Evolutionary conservation across 2,797 vertebrate species (phyloP).

Genomic region (Paedocypris micromegethes): DNA sequence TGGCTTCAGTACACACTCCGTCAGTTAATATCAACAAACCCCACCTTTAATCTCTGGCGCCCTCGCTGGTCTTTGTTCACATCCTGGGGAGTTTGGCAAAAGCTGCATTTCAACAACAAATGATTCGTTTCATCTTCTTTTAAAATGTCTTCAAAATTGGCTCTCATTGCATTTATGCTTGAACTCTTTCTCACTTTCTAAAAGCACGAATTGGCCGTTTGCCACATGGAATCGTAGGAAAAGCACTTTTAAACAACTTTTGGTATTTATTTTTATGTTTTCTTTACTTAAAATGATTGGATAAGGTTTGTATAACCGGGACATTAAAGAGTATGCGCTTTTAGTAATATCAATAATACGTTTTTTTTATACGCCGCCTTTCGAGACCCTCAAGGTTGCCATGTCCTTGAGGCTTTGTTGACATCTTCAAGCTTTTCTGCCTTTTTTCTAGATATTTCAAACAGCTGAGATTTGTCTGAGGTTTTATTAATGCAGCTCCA

Average conservation of each 20-base stretch:
- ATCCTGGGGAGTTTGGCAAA: slow-evolving; percentile 45
- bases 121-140: slow-evolving; percentile 47
- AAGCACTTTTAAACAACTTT: slow-evolving; percentile 18
- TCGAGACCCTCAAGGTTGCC: no score
- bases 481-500: no score
- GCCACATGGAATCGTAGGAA: slow-evolving; percentile 39
- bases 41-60: slow-evolving; percentile 25
- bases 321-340: slow-evolving; percentile 14
- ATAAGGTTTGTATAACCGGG: background rate
- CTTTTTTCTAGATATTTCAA: background rate
- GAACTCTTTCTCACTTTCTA: slow-evolving; percentile 15
- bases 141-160: slow-evolving; percentile 34
- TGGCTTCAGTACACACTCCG: slow-evolving; percentile 12
- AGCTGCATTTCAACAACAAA: slow-evolving; percentile 46
- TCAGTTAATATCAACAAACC: slow-evolving; percentile 33
- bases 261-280: no score
- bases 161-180: slow-evolving; percentile 26
- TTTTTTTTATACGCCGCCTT: background rate
- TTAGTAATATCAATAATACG: background rate
- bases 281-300: no score
- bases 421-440: background rate
- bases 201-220: slow-evolving; percentile 28
- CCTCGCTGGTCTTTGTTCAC: slow-evolving; percentile 46
- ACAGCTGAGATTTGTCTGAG: background rate
- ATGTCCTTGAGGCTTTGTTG: background rate